Evolutionary conservation across 2,888 invertebrate genomes (phyloP), one percentile per base, ranked within the genome.

Genomic region (Agrotis clavis): DNA sequence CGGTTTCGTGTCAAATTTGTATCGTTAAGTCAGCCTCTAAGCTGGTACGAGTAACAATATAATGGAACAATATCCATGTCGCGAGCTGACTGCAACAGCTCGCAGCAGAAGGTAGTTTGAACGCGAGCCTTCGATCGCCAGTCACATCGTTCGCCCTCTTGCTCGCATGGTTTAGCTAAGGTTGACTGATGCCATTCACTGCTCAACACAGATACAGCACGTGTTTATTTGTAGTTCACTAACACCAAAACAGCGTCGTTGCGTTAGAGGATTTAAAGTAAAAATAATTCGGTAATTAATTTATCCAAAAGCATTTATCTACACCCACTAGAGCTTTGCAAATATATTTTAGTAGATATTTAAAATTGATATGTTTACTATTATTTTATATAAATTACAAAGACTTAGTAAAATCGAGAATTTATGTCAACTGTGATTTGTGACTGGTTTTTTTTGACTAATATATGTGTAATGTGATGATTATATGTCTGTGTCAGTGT

Each of bases 341-440:
- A 81, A 89, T 88, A 90, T 90, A 88, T 90, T 90, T 91, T 92
- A 92, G 90, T 92, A 87, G 85, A 78, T 87, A 83, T 90, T 88
- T 91, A 87, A 90, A 93, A 92, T 92, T 91, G 85, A 91, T 91
- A 91, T 90, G 91, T 94, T 93, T 91, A 92, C 89, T 93, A 92
- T 92, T 92, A 92, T 92, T 94, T 92, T 93, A 90, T 91, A 89
- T 91, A 91, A 90, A 92, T 91, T 93, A 95, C 94, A 94, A 96
- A 96, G 96, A 96, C 96, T 96, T 95, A 94, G 95, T 93, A 92
- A 94, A 95, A 95, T 95, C 92, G 95, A 93, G 95, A 96, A 96
- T 96, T 96, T 96, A 95, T 94, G 94, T 96, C 92, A 93, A 94
- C 96, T 96, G 96, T 96, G 96, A 96, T 96, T 96, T 95, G 96